phyloP scores from a whole-genome alignment of 2,888 invertebrate genomes.

The Andrena bucephala region DNA sequence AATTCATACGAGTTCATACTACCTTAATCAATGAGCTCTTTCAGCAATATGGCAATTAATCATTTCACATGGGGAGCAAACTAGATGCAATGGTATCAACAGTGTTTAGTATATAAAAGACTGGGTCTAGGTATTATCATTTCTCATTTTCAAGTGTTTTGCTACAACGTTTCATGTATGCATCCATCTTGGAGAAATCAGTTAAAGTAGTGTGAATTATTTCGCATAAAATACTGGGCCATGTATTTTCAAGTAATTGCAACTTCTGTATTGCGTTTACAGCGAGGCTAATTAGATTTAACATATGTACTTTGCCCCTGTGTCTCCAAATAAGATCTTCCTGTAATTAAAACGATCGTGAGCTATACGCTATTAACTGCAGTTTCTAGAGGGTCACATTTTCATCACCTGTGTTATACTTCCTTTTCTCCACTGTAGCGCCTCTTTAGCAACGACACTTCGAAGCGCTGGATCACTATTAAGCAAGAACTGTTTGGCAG shows the following conservation, averaged over 20 bases:
- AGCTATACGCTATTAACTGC: neutral
- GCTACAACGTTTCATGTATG: constrained; percentile 89
- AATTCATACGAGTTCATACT: constrained; percentile 1
- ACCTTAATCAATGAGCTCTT: neutral
- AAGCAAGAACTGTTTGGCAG: constrained; percentile 84
- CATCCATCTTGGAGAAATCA: constrained; percentile 93
- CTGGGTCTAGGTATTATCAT: constrained; percentile 45
- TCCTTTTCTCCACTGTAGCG: constrained; percentile 92
- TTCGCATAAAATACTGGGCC: constrained; percentile 92
- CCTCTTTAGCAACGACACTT: constrained; percentile 94
- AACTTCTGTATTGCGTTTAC: constrained; percentile 92
- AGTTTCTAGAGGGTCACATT: neutral
- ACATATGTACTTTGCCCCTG: constrained; percentile 90
- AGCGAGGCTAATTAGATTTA: constrained; percentile 90
- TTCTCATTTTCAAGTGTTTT: constrained; percentile 77
- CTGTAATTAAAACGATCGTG: constrained; percentile 83
- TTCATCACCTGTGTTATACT: constrained; percentile 85
- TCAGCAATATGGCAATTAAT: constrained; percentile 10
- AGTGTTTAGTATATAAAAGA: neutral
- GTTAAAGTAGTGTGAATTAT: constrained; percentile 91
- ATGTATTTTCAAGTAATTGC: constrained; percentile 90
- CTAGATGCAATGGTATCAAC: neutral
- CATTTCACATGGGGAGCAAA: neutral
- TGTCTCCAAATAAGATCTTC: constrained; percentile 91
- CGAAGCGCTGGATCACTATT: constrained; percentile 90